These are phyloP conservation scores for Drosophila kikkawai DNA, from an alignment of 1,140 invertebrate genomes.

Conservation along the genomic window DNA sequence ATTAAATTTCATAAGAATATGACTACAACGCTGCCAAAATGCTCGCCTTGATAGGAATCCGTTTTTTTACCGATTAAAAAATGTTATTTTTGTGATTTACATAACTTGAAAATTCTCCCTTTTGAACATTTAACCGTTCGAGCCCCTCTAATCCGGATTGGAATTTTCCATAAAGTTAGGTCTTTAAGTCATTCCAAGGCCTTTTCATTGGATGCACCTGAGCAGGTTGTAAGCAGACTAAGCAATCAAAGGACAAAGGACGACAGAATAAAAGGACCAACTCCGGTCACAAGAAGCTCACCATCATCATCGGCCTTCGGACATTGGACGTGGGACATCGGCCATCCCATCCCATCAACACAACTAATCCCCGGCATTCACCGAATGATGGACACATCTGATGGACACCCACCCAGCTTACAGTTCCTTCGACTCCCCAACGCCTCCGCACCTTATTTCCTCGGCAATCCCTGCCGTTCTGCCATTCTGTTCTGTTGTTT, in stretches of 20 bases:
- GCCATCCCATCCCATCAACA: constrained; percentile 54
- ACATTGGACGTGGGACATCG: constrained; percentile 24
- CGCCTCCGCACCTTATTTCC: constrained; percentile 33
- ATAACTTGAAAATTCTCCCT: neutral
- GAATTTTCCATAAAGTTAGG: constrained; percentile 30
- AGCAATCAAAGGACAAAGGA: constrained; percentile 35
- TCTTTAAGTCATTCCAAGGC: constrained; percentile 21
- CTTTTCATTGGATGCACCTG: constrained; percentile 42
- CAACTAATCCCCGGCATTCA: constrained; percentile 69
- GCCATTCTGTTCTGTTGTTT: constrained; percentile 29
- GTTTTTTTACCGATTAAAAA: neutral
- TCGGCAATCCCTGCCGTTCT: constrained; percentile 18
- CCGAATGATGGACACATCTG: constrained; percentile 64
- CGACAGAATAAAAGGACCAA: constrained; percentile 29
- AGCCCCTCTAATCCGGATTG: constrained; percentile 8
- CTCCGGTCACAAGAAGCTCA: constrained; percentile 12
- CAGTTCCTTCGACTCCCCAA: neutral
- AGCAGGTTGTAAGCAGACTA: constrained; percentile 26
- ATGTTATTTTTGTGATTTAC: neutral
- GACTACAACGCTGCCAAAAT: neutral
- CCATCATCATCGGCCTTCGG: constrained; percentile 15
- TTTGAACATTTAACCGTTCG: constrained; percentile 8
- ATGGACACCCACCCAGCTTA: constrained; percentile 30
- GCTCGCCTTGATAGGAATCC: too few relatives aligned
- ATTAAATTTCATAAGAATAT: neutral